phyloP scores from a whole-genome alignment of 2,797 vertebrate species.

The Chanos chanos region DNA sequence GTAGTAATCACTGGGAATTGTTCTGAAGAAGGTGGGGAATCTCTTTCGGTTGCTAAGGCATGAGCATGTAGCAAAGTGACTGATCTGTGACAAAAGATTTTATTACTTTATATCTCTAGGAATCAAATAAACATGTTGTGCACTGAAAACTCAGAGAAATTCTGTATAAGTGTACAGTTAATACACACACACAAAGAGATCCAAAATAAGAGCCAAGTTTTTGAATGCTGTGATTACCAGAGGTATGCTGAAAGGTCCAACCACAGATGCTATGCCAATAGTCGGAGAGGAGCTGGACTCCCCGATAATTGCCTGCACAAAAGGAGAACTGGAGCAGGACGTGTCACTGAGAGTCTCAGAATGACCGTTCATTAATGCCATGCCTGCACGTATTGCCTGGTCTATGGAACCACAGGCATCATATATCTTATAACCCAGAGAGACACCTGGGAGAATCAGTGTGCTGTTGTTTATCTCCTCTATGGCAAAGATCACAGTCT shows the following conservation, averaged over 20 bases:
- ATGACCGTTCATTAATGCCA: slow-evolving; percentile 62
- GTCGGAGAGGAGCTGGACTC: slow-evolving; percentile 76
- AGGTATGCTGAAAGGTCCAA: slow-evolving; percentile 68
- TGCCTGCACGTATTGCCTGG: slow-evolving; percentile 66
- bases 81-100: slow-evolving; percentile 57
- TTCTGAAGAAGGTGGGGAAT: slow-evolving; percentile 74
- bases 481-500: slow-evolving; percentile 71
- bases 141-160: too few relatives aligned
- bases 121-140: too few relatives aligned
- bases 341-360: slow-evolving; percentile 33
- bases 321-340: slow-evolving; percentile 55
- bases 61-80: slow-evolving; percentile 75
- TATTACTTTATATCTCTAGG: too few relatives aligned
- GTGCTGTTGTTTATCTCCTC: slow-evolving; percentile 69
- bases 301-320: slow-evolving; percentile 68
- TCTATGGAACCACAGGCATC: slow-evolving; percentile 68
- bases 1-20: slow-evolving; percentile 73
- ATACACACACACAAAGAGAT: not conserved
- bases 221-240: slow-evolving; percentile 62
- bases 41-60: slow-evolving; percentile 69
- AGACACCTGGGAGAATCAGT: slow-evolving; percentile 58
- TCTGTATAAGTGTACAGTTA: too few relatives aligned
- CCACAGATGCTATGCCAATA: slow-evolving; percentile 64
- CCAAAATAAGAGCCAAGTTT: not conserved
- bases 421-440: slow-evolving; percentile 73